A percentile compares a stretch with the other conserved stretches of the same genome.
phyloP scores from a whole-genome alignment of 1,140 invertebrate genomes.

The Anoplolepis gracilipes region DNA sequence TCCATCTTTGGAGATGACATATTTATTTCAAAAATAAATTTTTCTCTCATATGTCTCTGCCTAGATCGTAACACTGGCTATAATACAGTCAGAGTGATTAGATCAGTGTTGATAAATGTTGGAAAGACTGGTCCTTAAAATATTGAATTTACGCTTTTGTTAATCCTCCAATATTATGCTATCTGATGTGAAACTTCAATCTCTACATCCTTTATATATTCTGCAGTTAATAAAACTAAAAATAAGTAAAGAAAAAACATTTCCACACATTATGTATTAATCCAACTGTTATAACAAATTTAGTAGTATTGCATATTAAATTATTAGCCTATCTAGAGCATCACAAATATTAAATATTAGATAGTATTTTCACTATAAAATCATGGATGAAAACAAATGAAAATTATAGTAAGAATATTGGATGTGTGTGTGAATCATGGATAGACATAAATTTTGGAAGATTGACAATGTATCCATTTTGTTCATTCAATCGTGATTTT shows the following conservation, averaged over 20 bases:
- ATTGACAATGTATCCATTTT: conserved; percentile 53
- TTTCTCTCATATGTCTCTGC: background rate
- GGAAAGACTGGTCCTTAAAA: conserved; percentile 48
- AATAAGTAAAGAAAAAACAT: background rate
- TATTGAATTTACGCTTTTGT: conserved; percentile 52
- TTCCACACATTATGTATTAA: background rate
- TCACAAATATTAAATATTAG: conserved; percentile 12
- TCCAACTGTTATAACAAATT: background rate
- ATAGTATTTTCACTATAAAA: conserved; percentile 46
- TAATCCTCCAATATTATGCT: conserved; percentile 63
- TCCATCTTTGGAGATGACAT: conserved; percentile 23
- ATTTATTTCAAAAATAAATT: background rate
- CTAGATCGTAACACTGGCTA: background rate
- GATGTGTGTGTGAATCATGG: conserved; percentile 7
- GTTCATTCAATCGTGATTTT: conserved; percentile 49
- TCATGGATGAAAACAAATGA: conserved; percentile 26
- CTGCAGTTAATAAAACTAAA: conserved; percentile 11
- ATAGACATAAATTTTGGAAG: conserved; percentile 61
- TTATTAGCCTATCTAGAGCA: background rate
- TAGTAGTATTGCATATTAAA: background rate
- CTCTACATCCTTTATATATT: background rate
- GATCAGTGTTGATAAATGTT: conserved; percentile 15
- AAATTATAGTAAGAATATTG: conserved; percentile 30
- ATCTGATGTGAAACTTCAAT: conserved; percentile 19
- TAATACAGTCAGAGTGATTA: conserved; percentile 23